Evolutionary conservation across 2,888 invertebrate species (phyloP).

Genomic region (Ichneumon xanthorius): DNA sequence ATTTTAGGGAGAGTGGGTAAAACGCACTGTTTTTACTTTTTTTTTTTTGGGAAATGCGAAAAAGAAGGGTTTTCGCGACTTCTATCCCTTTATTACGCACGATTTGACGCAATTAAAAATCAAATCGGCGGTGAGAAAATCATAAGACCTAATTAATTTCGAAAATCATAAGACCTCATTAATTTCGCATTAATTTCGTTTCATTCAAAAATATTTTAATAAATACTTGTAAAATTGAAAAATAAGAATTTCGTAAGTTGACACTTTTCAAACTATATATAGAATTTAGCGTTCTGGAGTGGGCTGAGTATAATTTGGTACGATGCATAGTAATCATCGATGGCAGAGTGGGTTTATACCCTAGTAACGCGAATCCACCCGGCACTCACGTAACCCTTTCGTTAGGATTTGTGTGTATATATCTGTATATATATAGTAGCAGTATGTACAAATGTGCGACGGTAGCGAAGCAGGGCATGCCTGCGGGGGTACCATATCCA

Average conservation of each 20-base stretch:
- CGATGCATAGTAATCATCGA: slow-evolving; percentile 43
- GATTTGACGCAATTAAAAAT: too few relatives aligned
- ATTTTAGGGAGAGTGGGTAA: too few relatives aligned
- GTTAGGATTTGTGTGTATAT: slow-evolving; percentile 28
- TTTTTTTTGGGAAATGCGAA: too few relatives aligned
- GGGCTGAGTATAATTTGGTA: neutral
- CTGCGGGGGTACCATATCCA: slow-evolving; percentile 85
- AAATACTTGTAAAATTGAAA: neutral
- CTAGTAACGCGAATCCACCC: slow-evolving; percentile 33
- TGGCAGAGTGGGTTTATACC: slow-evolving; percentile 30
- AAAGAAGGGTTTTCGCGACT: too few relatives aligned
- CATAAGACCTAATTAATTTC: too few relatives aligned
- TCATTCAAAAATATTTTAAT: neutral
- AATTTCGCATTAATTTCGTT: too few relatives aligned
- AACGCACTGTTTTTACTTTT: too few relatives aligned
- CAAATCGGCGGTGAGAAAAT: too few relatives aligned
- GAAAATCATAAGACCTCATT: too few relatives aligned
- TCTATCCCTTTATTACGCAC: too few relatives aligned
- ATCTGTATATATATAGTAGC: slow-evolving; percentile 6
- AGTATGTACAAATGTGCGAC: slow-evolving; percentile 49
- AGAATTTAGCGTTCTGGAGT: neutral
- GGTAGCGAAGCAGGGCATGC: slow-evolving; percentile 74
- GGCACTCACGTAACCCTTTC: slow-evolving; percentile 51
- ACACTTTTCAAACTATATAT: neutral
- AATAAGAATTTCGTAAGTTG: neutral